Percentiles rank a stretch among this genome's conserved stretches.
phyloP scores from a whole-genome alignment of 2,797 vertebrate species.

The Sus cebifrons region DNA sequence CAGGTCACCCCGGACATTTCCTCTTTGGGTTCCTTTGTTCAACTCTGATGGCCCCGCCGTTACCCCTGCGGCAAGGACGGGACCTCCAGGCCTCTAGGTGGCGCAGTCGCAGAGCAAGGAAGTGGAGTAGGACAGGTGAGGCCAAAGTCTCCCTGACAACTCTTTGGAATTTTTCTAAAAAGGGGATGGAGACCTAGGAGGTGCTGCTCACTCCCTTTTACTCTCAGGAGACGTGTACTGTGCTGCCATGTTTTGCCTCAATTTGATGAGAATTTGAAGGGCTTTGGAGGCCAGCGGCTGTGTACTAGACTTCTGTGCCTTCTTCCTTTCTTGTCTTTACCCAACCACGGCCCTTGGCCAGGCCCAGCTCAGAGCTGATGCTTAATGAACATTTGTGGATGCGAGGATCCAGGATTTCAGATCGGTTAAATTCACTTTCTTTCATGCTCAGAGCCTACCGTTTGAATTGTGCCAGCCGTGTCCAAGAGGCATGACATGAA shows the following conservation, averaged over 20 bases:
- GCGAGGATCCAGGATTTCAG: not conserved
- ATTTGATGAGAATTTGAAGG: not conserved
- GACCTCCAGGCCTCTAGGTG: not conserved
- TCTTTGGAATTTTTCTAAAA: not conserved
- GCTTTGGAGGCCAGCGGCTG: not conserved
- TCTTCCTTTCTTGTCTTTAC: too few relatives aligned
- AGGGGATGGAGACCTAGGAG: accelerated
- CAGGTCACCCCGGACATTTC: not conserved
- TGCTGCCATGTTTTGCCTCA: too few relatives aligned
- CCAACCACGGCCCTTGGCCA: not conserved
- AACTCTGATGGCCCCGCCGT: not conserved
- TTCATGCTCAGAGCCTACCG: accelerated
- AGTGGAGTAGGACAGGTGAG: accelerated
- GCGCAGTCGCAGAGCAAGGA: accelerated
- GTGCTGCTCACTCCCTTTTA: accelerated
- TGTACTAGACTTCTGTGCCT: too few relatives aligned
- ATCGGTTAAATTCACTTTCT: not conserved
- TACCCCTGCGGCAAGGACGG: accelerated
- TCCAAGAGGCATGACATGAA: not conserved
- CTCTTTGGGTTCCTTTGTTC: not conserved
- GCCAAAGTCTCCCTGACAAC: not conserved
- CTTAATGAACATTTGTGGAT: not conserved
- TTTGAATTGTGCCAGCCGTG: not conserved
- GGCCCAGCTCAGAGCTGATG: not conserved
- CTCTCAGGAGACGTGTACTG: accelerated